Conservation (phyloP, 2,113 vertebrate species). For the Apus apus region DNA sequence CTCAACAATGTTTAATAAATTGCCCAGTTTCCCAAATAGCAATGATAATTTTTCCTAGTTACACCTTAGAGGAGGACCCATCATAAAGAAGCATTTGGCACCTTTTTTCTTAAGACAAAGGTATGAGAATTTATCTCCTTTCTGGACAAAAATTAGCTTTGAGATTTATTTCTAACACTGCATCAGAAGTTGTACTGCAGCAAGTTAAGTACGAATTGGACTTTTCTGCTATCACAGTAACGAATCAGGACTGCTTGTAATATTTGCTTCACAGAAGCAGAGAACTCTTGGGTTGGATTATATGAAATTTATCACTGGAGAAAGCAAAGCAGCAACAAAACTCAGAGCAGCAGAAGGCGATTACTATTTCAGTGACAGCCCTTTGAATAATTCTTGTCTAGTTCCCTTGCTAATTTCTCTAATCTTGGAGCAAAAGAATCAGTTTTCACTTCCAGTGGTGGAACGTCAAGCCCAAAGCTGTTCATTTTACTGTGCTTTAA, state of each 20-base stretch:
- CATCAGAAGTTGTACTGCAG: background rate
- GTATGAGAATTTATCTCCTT: background rate
- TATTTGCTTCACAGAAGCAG: background rate
- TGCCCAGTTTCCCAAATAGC: background rate
- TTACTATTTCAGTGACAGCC: background rate
- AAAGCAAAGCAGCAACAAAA: background rate
- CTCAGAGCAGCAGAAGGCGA: background rate
- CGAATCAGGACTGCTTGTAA: background rate
- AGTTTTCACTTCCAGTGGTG: background rate
- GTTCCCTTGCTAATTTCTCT: background rate
- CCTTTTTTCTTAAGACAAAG: background rate
- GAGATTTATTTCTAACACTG: background rate
- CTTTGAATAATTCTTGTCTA: background rate
- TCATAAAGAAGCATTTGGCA: background rate
- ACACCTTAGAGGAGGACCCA: background rate
- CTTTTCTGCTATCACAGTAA: background rate
- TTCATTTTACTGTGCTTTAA: background rate
- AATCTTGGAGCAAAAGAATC: background rate
- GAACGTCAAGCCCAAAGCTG: background rate
- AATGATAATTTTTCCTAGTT: background rate
- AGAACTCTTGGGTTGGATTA: background rate
- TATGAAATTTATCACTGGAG: background rate
- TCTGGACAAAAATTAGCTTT: background rate
- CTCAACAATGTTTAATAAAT: conserved; percentile 5
- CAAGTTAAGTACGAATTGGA: background rate